Evolutionary conservation across 2,888 invertebrate genomes (phyloP).

Genomic region (Pteria penguin): DNA sequence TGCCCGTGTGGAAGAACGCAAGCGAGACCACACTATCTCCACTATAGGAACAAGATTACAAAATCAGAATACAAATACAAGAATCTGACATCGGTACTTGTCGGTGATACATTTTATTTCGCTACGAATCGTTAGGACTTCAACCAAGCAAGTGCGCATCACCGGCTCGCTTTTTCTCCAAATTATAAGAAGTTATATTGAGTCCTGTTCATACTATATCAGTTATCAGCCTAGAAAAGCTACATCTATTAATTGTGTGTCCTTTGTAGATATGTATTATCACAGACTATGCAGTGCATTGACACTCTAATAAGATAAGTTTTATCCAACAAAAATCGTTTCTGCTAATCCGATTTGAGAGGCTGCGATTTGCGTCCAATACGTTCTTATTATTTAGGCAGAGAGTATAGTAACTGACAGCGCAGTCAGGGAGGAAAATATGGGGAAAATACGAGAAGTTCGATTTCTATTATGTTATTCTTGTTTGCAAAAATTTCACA

Average conservation of each 20-base stretch:
- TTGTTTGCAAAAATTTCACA: too few species aligned
- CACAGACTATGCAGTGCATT: background rate
- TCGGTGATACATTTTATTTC: background rate
- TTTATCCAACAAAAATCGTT: conserved; percentile 19
- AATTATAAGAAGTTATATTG: too few species aligned
- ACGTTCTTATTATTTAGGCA: conserved; percentile 12
- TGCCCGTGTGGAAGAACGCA: too few species aligned
- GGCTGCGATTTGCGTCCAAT: background rate
- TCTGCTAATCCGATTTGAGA: background rate
- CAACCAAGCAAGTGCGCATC: background rate
- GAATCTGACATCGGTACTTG: background rate
- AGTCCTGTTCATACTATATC: too few species aligned
- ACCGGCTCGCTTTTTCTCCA: background rate
- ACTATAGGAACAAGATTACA: too few species aligned
- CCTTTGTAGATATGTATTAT: background rate
- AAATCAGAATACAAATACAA: background rate
- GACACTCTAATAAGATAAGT: background rate
- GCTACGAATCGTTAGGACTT: conserved; percentile 5
- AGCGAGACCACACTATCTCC: too few species aligned
- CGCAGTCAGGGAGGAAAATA: background rate
- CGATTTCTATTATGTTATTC: too few species aligned
- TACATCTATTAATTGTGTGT: background rate
- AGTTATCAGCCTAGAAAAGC: too few species aligned
- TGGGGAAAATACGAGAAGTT: too few species aligned
- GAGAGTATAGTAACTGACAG: background rate